Conservation (phyloP, 2,797 vertebrate species). For the Pipistrellus pygmaeus region DNA sequence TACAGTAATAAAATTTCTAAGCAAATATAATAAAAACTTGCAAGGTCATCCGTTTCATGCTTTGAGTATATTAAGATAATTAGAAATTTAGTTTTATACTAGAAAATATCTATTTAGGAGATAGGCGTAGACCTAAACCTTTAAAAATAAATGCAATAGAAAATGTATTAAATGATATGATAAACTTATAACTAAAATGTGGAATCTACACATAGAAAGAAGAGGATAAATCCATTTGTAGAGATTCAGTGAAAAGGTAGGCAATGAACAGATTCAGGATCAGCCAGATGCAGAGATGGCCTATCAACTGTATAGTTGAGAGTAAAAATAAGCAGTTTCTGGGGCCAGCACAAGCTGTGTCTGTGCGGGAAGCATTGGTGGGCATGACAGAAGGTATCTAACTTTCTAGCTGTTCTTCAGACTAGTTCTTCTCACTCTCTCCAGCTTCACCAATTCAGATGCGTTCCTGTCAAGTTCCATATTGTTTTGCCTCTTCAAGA, state of each 20-base stretch:
- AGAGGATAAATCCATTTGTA: background rate
- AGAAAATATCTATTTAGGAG: background rate
- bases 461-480: background rate
- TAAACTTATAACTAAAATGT: background rate
- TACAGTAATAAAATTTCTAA: background rate
- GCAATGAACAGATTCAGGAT: background rate
- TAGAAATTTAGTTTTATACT: background rate
- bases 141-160: background rate
- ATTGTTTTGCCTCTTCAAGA: background rate
- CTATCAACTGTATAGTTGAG: background rate
- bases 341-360: background rate
- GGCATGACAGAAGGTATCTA: background rate
- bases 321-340: background rate
- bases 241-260: background rate
- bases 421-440: background rate
- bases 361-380: background rate
- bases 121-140: background rate
- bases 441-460: background rate
- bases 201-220: background rate
- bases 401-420: background rate
- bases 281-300: background rate
- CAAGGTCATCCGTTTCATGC: background rate
- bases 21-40: background rate
- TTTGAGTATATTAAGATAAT: background rate
- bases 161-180: background rate